Percentiles rank a stretch among this genome's conserved stretches.
Conservation (phyloP, 2,113 vertebrate genomes). For the Pelvicachromis taeniatus region DNA sequence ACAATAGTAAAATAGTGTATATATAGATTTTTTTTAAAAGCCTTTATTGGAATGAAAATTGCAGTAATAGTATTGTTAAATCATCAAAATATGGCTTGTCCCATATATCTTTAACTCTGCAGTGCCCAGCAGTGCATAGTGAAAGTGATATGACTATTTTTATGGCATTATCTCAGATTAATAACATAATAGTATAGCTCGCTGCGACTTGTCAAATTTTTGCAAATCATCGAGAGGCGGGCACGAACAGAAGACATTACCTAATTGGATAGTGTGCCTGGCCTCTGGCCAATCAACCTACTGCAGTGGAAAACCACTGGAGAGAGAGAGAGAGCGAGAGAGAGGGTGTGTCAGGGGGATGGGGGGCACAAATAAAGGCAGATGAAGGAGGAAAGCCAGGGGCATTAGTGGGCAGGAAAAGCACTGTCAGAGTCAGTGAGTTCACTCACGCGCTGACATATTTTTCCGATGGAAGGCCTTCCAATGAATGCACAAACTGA, state of each 20-base stretch:
- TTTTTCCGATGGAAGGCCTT: neutral
- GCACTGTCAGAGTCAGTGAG: neutral
- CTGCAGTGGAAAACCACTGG: constrained; percentile 55
- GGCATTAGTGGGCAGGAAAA: neutral
- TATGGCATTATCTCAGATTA: neutral
- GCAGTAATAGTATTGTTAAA: neutral
- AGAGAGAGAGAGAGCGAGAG: neutral
- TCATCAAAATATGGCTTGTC: neutral
- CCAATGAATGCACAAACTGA: neutral
- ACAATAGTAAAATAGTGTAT: neutral
- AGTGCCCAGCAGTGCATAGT: neutral
- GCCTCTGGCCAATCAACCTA: constrained; percentile 14
- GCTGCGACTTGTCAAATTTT: neutral
- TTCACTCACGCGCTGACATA: neutral
- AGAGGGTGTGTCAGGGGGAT: constrained; percentile 1
- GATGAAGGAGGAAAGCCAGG: neutral
- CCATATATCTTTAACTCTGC: neutral
- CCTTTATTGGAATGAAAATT: neutral
- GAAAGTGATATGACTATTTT: neutral
- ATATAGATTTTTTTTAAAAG: too few species aligned
- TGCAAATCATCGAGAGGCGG: neutral
- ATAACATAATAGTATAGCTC: neutral
- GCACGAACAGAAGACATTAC: neutral
- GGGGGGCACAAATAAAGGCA: neutral
- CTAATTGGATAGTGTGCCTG: neutral